Evolutionary conservation across 2,797 vertebrate species (phyloP).

Genomic region (Chloroceryle inda): DNA sequence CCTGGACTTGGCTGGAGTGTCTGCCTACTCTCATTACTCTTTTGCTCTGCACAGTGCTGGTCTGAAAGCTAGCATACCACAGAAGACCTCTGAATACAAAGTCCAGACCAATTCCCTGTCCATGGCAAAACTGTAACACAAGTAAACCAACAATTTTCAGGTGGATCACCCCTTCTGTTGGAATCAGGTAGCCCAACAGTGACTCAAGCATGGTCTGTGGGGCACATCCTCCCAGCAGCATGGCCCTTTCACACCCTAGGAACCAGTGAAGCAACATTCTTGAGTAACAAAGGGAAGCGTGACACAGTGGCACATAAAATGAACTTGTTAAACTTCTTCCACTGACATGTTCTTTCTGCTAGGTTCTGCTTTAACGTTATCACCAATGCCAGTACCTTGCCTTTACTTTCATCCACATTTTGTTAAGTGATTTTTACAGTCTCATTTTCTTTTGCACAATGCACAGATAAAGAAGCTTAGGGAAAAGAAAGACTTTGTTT

Average conservation of each 20-base stretch:
- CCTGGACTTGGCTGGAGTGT: neutral
- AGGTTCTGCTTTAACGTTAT: neutral
- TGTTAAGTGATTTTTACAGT: neutral
- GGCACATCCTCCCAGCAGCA: constrained; percentile 30
- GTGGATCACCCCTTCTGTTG: neutral
- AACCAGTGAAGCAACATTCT: constrained; percentile 72
- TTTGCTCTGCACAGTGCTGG: neutral
- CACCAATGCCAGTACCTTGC: neutral
- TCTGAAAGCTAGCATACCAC: neutral
- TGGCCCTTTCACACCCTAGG: constrained; percentile 49
- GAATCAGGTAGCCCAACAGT: neutral
- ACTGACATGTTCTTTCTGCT: neutral
- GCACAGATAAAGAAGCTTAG: neutral
- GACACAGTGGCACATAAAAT: constrained; percentile 54
- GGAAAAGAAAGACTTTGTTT: constrained; percentile 5
- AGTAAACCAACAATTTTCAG: constrained; percentile 26
- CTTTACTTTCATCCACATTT: neutral
- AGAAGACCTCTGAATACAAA: neutral
- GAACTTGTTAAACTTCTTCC: constrained; percentile 40
- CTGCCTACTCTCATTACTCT: neutral
- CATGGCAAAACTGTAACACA: neutral
- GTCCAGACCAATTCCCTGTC: neutral
- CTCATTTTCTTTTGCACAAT: neutral
- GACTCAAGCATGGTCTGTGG: neutral
- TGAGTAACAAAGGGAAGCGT: constrained; percentile 47